Conservation (phyloP, 2,888 invertebrate species). For the Bombylius major region DNA sequence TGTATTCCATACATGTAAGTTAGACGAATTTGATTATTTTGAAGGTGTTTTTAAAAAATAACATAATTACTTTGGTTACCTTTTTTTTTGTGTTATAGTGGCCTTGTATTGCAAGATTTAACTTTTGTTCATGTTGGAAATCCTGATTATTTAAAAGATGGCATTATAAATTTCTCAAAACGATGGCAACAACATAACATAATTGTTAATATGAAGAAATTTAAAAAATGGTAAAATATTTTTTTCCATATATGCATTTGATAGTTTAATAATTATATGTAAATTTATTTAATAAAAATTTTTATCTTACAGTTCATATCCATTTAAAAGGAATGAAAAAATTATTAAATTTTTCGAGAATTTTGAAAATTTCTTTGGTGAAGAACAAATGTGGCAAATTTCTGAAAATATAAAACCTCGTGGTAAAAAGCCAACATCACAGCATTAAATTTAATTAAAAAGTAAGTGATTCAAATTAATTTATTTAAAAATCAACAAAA, state of each 20-base stretch:
- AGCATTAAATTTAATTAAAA: neutral
- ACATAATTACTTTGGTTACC: neutral
- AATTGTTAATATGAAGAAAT: constrained; percentile 94
- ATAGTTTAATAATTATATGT: neutral
- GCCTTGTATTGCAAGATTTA: constrained; percentile 93
- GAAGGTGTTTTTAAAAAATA: neutral
- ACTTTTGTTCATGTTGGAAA: constrained; percentile 99
- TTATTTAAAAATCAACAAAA: too few species aligned
- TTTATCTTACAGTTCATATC: constrained; percentile 61
- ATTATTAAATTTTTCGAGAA: constrained; percentile 92
- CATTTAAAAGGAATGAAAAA: constrained; percentile 84
- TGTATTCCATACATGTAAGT: constrained; percentile 98
- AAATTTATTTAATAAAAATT: neutral
- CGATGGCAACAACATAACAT: constrained; percentile 98
- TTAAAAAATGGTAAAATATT: constrained; percentile 69
- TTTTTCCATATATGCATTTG: neutral
- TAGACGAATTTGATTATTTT: neutral
- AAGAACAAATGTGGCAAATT: constrained; percentile 98
- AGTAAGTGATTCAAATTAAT: too few species aligned
- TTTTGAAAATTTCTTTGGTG: constrained; percentile 89
- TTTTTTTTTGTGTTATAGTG: constrained; percentile 44
- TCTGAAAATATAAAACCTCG: constrained; percentile 90
- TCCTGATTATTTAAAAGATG: constrained; percentile 75
- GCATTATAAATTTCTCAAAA: constrained; percentile 89
- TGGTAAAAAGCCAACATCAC: constrained; percentile 16